phyloP scores from a whole-genome alignment of 2,113 vertebrate genomes.

The Ailuropoda melanoleuca region DNA sequence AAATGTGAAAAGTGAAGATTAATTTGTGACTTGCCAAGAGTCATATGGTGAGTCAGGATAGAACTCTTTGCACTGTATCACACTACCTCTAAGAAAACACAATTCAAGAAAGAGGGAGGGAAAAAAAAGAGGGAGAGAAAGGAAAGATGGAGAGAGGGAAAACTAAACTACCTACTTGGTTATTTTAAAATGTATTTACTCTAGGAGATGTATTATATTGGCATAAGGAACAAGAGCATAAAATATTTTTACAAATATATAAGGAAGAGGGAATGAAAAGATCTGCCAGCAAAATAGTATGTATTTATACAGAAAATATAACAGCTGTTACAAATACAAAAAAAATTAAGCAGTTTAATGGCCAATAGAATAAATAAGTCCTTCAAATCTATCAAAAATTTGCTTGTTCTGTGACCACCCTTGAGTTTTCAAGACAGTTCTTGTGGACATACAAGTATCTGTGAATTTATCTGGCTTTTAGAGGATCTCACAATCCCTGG shows the following conservation, averaged over 20 bases:
- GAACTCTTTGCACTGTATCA: not conserved
- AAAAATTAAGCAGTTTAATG: not conserved
- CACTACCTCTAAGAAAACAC: not conserved
- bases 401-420: not conserved
- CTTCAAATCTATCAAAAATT: not conserved
- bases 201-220: not conserved
- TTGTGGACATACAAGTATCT: not conserved
- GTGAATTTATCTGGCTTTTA: not conserved
- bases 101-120: not conserved
- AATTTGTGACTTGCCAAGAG: not conserved
- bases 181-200: not conserved
- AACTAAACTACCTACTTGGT: not conserved
- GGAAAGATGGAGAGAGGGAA: not conserved
- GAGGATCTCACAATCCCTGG: not conserved
- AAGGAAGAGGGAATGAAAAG: not conserved
- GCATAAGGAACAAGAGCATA: not conserved
- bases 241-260: not conserved
- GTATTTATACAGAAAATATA: constrained; percentile 4
- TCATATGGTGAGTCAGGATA: not conserved
- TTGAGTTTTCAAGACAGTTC: constrained; percentile 36
- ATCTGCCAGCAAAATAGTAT: not conserved
- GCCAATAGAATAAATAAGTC: not conserved
- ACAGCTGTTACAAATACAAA: not conserved
- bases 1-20: not conserved
- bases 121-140: not conserved